Percentiles rank a stretch among this genome's conserved stretches.
Conservation (phyloP, 2,797 vertebrate genomes). For the Enteromius afrohamiltoni region DNA sequence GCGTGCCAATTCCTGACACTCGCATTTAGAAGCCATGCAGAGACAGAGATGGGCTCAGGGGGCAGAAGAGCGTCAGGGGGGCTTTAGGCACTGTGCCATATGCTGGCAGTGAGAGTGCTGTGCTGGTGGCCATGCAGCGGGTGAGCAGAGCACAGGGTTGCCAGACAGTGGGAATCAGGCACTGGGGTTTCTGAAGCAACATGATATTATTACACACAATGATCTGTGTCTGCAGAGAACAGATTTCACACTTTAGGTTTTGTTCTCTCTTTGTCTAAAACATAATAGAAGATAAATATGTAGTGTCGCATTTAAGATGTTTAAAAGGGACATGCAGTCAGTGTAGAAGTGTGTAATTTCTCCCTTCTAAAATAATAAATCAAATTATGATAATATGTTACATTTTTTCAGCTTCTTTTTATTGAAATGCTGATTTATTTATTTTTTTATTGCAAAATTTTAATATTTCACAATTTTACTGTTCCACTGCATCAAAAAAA, state of each 20-base stretch:
- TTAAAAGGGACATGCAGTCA: neutral
- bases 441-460: too few relatives aligned
- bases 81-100: slow-evolving; percentile 30
- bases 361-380: neutral
- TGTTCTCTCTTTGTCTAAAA: neutral
- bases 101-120: slow-evolving; percentile 32
- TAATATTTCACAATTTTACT: too few relatives aligned
- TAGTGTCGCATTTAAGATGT: neutral
- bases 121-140: neutral
- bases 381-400: neutral
- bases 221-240: neutral
- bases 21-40: slow-evolving; percentile 8
- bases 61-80: slow-evolving; percentile 32
- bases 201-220: slow-evolving; percentile 1
- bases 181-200: neutral
- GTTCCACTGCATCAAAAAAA: neutral
- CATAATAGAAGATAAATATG: neutral
- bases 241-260: neutral
- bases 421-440: too few relatives aligned
- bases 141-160: slow-evolving; percentile 9
- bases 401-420: too few relatives aligned
- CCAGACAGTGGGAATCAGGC: slow-evolving; percentile 9
- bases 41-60: slow-evolving; percentile 10
- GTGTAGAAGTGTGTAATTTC: neutral
- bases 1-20: neutral